Percentiles rank a stretch among this genome's conserved stretches.
Evolutionary conservation across 2,888 invertebrate genomes (phyloP).

Genomic region (Biston betularia): DNA sequence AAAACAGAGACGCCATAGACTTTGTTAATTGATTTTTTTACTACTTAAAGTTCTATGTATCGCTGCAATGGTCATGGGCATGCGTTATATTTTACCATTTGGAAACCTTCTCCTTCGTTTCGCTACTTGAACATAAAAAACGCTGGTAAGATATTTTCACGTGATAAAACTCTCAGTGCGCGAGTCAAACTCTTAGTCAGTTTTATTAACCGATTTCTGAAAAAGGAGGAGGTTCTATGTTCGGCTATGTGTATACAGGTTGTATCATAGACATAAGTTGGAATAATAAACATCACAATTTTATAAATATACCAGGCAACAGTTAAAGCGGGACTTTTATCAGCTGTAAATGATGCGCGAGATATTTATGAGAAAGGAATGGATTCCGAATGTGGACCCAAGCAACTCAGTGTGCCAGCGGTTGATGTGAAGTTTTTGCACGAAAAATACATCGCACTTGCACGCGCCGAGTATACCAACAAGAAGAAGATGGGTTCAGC

Average conservation of each 20-base stretch:
- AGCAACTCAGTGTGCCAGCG: conserved; percentile 10
- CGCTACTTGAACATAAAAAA: too few relatives aligned
- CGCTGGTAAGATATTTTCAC: too few relatives aligned
- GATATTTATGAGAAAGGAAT: conserved; percentile 16
- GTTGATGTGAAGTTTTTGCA: conserved; percentile 13
- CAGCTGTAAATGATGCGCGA: background rate
- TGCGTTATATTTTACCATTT: too few relatives aligned
- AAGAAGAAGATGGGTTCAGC: conserved; percentile 14
- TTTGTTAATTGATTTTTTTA: too few relatives aligned
- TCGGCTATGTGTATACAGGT: background rate
- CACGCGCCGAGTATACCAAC: background rate
- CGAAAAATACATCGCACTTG: conserved; percentile 2
- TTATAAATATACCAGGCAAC: conserved; percentile 4
- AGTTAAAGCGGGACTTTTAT: conserved; percentile 8
- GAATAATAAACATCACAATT: background rate
- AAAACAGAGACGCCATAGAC: too few relatives aligned
- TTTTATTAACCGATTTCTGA: too few relatives aligned
- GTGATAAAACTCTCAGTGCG: too few relatives aligned
- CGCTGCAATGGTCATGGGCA: too few relatives aligned
- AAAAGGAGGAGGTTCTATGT: background rate
- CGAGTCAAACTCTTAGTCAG: too few relatives aligned
- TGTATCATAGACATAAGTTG: background rate
- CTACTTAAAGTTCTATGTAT: too few relatives aligned
- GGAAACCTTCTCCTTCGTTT: too few relatives aligned
- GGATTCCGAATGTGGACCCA: conserved; percentile 4